Conservation (phyloP, 2,113 vertebrate species). For the Neotragus moschatus region DNA sequence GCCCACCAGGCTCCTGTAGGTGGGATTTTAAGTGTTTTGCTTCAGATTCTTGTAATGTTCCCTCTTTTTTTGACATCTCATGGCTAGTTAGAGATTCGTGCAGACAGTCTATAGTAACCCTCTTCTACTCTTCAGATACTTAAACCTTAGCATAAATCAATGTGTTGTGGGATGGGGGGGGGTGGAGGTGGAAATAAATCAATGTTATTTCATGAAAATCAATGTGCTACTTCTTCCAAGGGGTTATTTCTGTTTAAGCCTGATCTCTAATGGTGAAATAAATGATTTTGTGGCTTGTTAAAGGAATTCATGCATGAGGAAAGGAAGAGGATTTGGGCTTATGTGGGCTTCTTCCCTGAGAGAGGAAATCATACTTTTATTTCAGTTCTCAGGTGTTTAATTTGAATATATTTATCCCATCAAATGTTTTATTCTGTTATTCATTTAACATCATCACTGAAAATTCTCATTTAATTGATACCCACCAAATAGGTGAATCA, state of each 20-base stretch:
- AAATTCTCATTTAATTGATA: conserved; percentile 19
- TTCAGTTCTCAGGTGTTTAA: neutral
- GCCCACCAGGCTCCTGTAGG: neutral
- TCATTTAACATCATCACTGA: neutral
- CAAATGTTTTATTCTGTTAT: neutral
- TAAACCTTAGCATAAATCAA: neutral
- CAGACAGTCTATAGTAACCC: neutral
- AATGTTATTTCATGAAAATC: conserved; percentile 56
- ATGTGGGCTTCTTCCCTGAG: neutral
- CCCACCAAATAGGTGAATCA: neutral
- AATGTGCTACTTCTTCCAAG: conserved; percentile 42
- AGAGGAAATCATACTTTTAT: neutral
- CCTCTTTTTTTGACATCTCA: neutral
- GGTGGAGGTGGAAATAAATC: neutral
- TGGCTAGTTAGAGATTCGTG: neutral
- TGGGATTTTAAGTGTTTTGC: neutral
- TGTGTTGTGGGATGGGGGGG: neutral
- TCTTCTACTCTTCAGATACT: neutral
- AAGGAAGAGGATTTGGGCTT: neutral
- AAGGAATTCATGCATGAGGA: neutral
- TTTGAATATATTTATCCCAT: conserved; percentile 22
- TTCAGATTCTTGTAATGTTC: neutral
- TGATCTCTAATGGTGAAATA: conserved; percentile 28
- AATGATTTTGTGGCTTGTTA: conserved; percentile 40
- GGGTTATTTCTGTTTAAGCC: conserved; percentile 38